Conservation (phyloP, 1,140 invertebrate species). For the Helicoverpa armigera region DNA sequence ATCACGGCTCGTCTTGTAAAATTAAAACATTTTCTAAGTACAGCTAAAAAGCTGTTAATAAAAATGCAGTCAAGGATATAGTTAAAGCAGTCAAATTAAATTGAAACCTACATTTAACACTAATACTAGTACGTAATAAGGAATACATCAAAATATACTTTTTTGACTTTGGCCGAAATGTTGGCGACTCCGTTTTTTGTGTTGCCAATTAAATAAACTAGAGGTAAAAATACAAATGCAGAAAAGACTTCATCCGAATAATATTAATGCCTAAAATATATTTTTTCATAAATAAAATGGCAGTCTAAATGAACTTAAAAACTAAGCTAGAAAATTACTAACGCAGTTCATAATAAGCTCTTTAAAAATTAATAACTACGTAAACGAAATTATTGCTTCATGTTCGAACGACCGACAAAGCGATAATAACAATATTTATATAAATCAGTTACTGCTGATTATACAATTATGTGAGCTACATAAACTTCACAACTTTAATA, state of each 20-base stretch:
- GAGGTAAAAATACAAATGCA: slow-evolving; percentile 36
- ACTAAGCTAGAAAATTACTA: slow-evolving; percentile 41
- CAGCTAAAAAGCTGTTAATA: slow-evolving; percentile 49
- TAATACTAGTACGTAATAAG: slow-evolving; percentile 10
- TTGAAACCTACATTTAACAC: slow-evolving; percentile 20
- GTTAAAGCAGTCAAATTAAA: slow-evolving; percentile 53
- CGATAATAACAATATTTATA: slow-evolving; percentile 24
- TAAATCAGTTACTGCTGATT: background rate
- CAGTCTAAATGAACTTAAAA: slow-evolving; percentile 44
- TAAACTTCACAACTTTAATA: background rate
- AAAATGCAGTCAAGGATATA: slow-evolving; percentile 44
- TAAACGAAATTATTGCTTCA: slow-evolving; percentile 34
- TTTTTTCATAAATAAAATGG: slow-evolving; percentile 48
- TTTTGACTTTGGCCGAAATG: slow-evolving; percentile 38
- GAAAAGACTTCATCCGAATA: slow-evolving; percentile 42
- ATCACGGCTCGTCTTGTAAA: background rate
- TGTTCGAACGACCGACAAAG: slow-evolving; percentile 28
- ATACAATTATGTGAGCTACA: background rate
- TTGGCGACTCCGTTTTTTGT: slow-evolving; percentile 15
- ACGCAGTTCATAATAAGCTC: slow-evolving; percentile 33
- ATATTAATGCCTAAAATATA: slow-evolving; percentile 44
- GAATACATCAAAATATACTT: slow-evolving; percentile 34
- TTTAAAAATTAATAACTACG: slow-evolving; percentile 38
- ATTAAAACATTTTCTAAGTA: slow-evolving; percentile 35
- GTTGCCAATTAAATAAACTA: slow-evolving; percentile 28